Percentiles rank a stretch among this genome's conserved stretches.
phyloP scores from a whole-genome alignment of 2,888 invertebrate species.

The Psococerastis gibbosa region DNA sequence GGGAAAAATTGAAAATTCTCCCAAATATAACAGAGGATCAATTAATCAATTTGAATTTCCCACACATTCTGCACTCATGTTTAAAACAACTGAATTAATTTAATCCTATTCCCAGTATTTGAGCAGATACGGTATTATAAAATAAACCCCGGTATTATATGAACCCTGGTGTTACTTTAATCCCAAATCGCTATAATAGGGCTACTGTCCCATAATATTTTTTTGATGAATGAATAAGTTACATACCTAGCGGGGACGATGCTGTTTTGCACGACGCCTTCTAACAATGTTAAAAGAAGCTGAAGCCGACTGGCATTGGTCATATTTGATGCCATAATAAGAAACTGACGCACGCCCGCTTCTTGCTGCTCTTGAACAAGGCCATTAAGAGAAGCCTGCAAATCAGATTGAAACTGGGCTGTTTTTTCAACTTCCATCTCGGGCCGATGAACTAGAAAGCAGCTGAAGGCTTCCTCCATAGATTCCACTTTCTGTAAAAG shows the following conservation, averaged over 20 bases:
- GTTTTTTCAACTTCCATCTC: slow-evolving; percentile 49
- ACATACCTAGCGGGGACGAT: slow-evolving; percentile 54
- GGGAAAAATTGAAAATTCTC: no score
- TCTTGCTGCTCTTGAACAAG: slow-evolving; percentile 55
- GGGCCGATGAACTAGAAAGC: slow-evolving; percentile 60
- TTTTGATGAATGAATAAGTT: no score
- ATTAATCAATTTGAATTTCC: no score
- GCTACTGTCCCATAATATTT: no score
- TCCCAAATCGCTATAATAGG: no score
- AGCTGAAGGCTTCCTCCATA: slow-evolving; percentile 78
- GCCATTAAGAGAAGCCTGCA: slow-evolving; percentile 45
- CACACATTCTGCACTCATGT: no score
- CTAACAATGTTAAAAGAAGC: slow-evolving; percentile 53
- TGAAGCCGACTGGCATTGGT: slow-evolving; percentile 57
- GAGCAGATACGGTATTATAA: no score
- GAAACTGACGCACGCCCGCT: slow-evolving; percentile 50
- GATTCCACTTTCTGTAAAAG: slow-evolving; percentile 53
- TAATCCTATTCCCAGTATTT: no score
- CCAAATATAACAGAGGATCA: no score
- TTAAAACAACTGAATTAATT: no score
- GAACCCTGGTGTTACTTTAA: no score
- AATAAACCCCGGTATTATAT: no score
- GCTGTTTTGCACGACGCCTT: slow-evolving; percentile 51
- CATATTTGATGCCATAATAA: slow-evolving; percentile 49
- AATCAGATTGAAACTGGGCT: slow-evolving; percentile 43